These are phyloP conservation scores for Trichoplusia ni DNA, from an alignment of 1,140 invertebrate species.

Conservation along the genomic window DNA sequence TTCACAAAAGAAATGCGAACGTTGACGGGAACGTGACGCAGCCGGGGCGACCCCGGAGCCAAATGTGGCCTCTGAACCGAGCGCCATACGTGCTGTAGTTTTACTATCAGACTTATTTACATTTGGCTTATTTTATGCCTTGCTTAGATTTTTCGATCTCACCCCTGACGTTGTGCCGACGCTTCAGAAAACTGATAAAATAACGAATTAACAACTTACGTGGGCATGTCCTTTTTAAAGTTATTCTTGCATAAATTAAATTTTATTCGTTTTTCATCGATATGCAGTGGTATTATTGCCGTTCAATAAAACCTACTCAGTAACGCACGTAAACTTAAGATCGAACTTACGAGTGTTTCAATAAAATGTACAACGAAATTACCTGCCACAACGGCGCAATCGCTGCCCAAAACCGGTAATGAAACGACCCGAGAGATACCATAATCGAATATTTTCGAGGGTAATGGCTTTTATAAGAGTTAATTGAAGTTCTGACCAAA, in stretches of 20 bases:
- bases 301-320: slow-evolving; percentile 32
- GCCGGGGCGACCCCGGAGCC: slow-evolving; percentile 36
- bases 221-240: background rate
- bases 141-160: background rate
- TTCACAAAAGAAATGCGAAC: slow-evolving; percentile 77
- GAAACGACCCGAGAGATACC: slow-evolving; percentile 30
- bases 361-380: slow-evolving; percentile 39
- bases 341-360: slow-evolving; percentile 19
- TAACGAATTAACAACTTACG: no score
- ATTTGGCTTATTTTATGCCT: slow-evolving; percentile 17
- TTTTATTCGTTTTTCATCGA: slow-evolving; percentile 3
- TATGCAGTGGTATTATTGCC: slow-evolving; percentile 14
- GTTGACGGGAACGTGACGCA: slow-evolving; percentile 58
- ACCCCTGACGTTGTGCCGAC: no score
- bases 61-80: slow-evolving; percentile 40
- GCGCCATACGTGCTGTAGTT: slow-evolving; percentile 20
- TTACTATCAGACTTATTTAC: slow-evolving; percentile 27
- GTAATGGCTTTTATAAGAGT: slow-evolving; percentile 38
- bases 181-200: background rate
- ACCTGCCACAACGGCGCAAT: slow-evolving; percentile 27
- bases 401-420: slow-evolving; percentile 38
- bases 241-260: background rate
- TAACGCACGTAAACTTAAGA: slow-evolving; percentile 22
- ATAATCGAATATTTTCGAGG: slow-evolving; percentile 40
- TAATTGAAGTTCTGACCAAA: slow-evolving; percentile 35